phyloP scores from a whole-genome alignment of 1,140 invertebrate species.

The Zeugodacus cucurbitae region DNA sequence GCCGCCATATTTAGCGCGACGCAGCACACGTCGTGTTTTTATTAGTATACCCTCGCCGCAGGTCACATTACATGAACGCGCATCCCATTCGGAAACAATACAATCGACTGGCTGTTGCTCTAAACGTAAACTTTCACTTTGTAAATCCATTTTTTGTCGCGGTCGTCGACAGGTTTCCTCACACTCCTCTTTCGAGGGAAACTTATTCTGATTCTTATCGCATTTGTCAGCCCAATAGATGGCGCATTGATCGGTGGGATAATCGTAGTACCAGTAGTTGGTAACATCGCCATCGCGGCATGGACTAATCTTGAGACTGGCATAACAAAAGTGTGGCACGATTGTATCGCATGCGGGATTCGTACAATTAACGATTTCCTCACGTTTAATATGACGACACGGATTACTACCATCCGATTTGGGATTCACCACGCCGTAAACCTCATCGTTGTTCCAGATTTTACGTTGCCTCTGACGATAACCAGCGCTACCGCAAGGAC shows the following conservation, averaged over 20 bases:
- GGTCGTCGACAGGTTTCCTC: slow-evolving; percentile 62
- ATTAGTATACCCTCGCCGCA: slow-evolving; percentile 71
- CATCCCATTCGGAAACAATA: slow-evolving; percentile 73
- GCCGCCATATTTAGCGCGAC: slow-evolving; percentile 75
- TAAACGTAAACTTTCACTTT: slow-evolving; percentile 50
- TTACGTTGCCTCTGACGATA: slow-evolving; percentile 55
- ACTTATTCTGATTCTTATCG: slow-evolving; percentile 80
- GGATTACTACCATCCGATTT: slow-evolving; percentile 60
- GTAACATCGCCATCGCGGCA: slow-evolving; percentile 74
- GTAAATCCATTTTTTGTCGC: slow-evolving; percentile 54
- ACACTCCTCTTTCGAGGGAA: slow-evolving; percentile 68
- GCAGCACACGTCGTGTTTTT: slow-evolving; percentile 67
- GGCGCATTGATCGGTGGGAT: slow-evolving; percentile 72
- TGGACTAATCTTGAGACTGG: slow-evolving; percentile 68
- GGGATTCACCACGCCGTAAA: slow-evolving; percentile 54
- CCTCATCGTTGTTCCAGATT: slow-evolving; percentile 63
- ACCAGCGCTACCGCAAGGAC: slow-evolving; percentile 69
- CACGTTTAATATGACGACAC: slow-evolving; percentile 61
- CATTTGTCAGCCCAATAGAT: slow-evolving; percentile 83
- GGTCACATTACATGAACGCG: slow-evolving; percentile 71
- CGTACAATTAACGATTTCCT: slow-evolving; percentile 67
- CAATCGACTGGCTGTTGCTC: slow-evolving; percentile 68
- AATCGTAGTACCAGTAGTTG: slow-evolving; percentile 79
- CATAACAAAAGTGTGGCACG: slow-evolving; percentile 60
- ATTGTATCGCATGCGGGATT: slow-evolving; percentile 70